Conservation (phyloP, 2,888 invertebrate genomes). For the Eilema griseolum region DNA sequence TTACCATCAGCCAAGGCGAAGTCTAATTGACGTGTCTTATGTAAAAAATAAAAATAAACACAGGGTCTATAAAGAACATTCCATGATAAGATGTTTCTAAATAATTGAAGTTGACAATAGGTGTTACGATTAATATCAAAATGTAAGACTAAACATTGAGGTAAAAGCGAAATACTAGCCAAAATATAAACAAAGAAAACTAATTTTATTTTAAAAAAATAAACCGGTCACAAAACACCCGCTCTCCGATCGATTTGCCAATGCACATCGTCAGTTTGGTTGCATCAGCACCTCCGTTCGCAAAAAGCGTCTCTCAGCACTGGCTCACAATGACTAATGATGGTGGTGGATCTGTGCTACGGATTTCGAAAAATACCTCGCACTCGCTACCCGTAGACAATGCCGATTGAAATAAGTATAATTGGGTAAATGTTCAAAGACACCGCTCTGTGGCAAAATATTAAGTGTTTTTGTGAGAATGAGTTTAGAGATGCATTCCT, state of each 20-base stretch:
- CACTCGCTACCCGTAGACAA: constrained; percentile 67
- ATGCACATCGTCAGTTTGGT: constrained; percentile 25
- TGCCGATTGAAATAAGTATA: constrained; percentile 73
- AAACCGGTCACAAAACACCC: constrained; percentile 23
- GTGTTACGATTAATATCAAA: not conserved
- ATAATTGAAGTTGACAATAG: not conserved
- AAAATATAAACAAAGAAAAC: not conserved
- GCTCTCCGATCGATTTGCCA: constrained; percentile 39
- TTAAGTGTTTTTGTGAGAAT: constrained; percentile 7
- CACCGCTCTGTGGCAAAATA: constrained; percentile 30
- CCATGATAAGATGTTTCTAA: not conserved
- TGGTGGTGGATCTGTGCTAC: constrained; percentile 53
- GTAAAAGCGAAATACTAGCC: not conserved
- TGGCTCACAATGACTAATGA: constrained; percentile 78
- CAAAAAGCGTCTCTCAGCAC: constrained; percentile 73
- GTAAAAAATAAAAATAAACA: too few species aligned
- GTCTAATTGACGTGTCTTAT: too few species aligned
- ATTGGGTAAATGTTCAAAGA: constrained; percentile 53
- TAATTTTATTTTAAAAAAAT: constrained; percentile 17
- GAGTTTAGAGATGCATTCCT: not conserved
- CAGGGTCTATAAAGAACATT: not conserved
- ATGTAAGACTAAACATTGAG: not conserved
- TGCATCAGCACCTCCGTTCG: constrained; percentile 43
- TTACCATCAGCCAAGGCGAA: too few species aligned
- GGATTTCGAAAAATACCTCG: constrained; percentile 77